Evolutionary conservation across 2,888 invertebrate species (phyloP).

Genomic region (Zele albiditarsus): DNA sequence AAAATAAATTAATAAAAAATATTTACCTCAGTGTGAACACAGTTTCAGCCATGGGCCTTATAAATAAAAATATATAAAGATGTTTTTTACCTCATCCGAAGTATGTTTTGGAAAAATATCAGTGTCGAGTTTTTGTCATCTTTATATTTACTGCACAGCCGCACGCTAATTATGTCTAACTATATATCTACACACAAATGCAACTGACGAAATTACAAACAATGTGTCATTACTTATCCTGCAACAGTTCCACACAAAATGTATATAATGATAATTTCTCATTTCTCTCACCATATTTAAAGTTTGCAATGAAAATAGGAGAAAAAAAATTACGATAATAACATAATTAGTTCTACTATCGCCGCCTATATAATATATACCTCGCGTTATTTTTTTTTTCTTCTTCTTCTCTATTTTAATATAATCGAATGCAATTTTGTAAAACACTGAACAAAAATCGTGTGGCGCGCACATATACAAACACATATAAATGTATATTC

Average conservation of each 20-base stretch:
- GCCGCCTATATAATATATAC: neutral
- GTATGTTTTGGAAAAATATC: constrained; percentile 12
- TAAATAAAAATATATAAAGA: neutral
- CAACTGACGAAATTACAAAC: neutral
- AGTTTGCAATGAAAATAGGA: no score
- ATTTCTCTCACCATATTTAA: no score
- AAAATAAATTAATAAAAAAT: neutral
- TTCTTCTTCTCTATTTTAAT: constrained; percentile 9
- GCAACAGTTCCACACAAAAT: neutral
- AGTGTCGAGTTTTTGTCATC: neutral
- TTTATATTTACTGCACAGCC: neutral
- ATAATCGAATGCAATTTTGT: neutral
- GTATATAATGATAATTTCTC: no score
- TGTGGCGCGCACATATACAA: neutral
- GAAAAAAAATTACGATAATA: no score
- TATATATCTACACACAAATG: neutral
- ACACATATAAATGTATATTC: neutral
- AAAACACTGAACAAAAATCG: neutral
- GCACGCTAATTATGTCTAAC: neutral
- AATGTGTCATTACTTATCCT: neutral
- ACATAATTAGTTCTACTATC: no score
- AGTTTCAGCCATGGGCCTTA: no score
- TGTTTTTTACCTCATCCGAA: neutral
- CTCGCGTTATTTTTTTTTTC: neutral
- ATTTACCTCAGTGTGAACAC: neutral